These are phyloP conservation scores for Python bivittatus DNA, from an alignment of 2,113 vertebrate species.

Conservation along the genomic window DNA sequence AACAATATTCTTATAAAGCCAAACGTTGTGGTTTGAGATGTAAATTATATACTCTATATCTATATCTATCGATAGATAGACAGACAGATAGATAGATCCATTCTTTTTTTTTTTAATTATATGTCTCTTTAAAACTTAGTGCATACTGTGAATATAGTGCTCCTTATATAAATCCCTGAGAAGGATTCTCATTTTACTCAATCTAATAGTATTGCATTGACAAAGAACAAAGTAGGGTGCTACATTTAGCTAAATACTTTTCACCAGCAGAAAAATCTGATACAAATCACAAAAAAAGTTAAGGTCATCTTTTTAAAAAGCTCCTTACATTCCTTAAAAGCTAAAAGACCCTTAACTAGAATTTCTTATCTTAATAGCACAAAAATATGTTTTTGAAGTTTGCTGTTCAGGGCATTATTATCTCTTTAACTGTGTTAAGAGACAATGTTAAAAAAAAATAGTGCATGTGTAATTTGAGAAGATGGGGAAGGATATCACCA, in stretches of 20 bases:
- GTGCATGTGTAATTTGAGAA: slow-evolving; percentile 67
- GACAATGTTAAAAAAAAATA: slow-evolving; percentile 51
- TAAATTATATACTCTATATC: too few species aligned
- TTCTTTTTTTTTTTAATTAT: slow-evolving; percentile 27
- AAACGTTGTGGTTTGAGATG: neutral
- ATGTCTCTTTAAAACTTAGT: slow-evolving; percentile 33
- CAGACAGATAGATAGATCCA: neutral
- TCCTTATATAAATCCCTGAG: slow-evolving; percentile 70
- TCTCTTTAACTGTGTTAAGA: slow-evolving; percentile 75
- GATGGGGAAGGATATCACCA: slow-evolving; percentile 68
- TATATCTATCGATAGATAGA: neutral
- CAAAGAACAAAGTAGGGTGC: slow-evolving; percentile 59
- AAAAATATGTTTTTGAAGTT: slow-evolving; percentile 70
- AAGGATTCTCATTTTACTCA: slow-evolving; percentile 65
- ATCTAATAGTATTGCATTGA: slow-evolving; percentile 59
- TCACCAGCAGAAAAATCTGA: slow-evolving; percentile 69
- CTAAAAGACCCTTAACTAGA: slow-evolving; percentile 75
- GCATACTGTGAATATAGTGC: slow-evolving; percentile 4
- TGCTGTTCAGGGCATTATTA: slow-evolving; percentile 72
- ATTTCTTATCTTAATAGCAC: slow-evolving; percentile 70
- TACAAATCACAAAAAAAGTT: slow-evolving; percentile 70
- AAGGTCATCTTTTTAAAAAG: slow-evolving; percentile 73
- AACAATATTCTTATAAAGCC: neutral
- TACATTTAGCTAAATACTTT: slow-evolving; percentile 72
- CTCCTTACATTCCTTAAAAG: slow-evolving; percentile 75